Base-by-base conservation (phyloP, 2,113 vertebrate species). In the Turnix velox region DNA sequence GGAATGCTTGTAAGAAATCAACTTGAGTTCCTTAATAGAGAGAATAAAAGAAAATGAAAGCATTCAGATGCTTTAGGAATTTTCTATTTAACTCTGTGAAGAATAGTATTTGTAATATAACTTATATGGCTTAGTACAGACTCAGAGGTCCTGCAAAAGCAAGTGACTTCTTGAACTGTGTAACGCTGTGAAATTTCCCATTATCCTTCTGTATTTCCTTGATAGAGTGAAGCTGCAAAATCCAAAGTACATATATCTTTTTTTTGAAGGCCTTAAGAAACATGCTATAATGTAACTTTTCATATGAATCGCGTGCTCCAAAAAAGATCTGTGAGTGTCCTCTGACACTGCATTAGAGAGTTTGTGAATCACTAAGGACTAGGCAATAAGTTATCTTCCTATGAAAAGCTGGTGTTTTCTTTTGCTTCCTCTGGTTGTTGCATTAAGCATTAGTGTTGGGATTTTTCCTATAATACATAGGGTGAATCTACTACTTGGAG, bases 251-350 rank as follows among this genome's bases (percentile, higher is more conserved):
- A 5, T 65, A 57, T 35, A 20, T 52, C 12, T 68, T 2, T 69
- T 80, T 76, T 73, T 22, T 63, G 35, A 94, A 58, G 46, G 62
- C 8, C n/a, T 93, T 59, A 58, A 71, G 30, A 22, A 15, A 4
- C 0, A 4, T 30, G 31, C 52, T 66, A 25, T 39, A 67, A 58
- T 83, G 18, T 19, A 46, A 9, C 8, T 77, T 80, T 27, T 75
- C 23, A 12, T 33, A 8, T 0, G 0, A 8, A 37, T 77, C 2
- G 5, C 31, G 45, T 57, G 51, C 40, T 68, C 45, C 15, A 37
- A 23, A 83, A 84, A 28, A 58, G n/a, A n/a, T n/a, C 45, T 39
- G 12, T 16, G 37, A 80, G 33, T 33, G 25, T 52, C 75, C 24
- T 72, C 15, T 92, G 73, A 31, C 9, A 3, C 11, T 33, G 24